phyloP scores from a whole-genome alignment of 2,888 invertebrate genomes.

The Rutpela maculata region DNA sequence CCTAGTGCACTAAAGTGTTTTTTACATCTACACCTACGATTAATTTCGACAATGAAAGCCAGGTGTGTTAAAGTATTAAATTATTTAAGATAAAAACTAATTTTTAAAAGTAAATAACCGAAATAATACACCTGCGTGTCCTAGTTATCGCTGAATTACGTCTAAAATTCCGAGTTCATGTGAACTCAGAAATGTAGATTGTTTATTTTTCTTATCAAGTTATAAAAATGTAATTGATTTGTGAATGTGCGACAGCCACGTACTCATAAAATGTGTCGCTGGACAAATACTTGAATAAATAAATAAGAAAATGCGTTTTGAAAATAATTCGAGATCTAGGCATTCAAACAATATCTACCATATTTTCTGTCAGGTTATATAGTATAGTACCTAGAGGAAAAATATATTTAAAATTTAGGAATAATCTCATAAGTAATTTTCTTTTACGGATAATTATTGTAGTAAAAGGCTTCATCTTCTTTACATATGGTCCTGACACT shows the following conservation, averaged over 20 bases:
- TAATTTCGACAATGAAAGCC: neutral
- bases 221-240: neutral
- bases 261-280: neutral
- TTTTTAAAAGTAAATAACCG: neutral
- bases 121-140: neutral
- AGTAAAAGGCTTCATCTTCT: too few species aligned
- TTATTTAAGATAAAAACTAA: neutral
- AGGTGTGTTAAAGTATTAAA: slow-evolving; percentile 1
- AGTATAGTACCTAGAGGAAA: too few species aligned
- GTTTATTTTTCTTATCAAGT: neutral
- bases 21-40: neutral
- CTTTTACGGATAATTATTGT: too few species aligned
- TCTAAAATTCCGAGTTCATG: neutral
- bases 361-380: too few species aligned
- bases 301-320: neutral
- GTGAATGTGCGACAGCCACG: neutral
- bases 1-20: slow-evolving; percentile 13
- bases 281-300: neutral
- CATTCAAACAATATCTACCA: too few species aligned
- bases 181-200: neutral
- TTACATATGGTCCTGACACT: too few species aligned
- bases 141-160: neutral
- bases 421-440: too few species aligned
- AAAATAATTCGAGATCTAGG: neutral
- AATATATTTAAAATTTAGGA: too few species aligned